Conservation (phyloP, 1,140 invertebrate species). For the Thaumetopoea pityocampa region DNA sequence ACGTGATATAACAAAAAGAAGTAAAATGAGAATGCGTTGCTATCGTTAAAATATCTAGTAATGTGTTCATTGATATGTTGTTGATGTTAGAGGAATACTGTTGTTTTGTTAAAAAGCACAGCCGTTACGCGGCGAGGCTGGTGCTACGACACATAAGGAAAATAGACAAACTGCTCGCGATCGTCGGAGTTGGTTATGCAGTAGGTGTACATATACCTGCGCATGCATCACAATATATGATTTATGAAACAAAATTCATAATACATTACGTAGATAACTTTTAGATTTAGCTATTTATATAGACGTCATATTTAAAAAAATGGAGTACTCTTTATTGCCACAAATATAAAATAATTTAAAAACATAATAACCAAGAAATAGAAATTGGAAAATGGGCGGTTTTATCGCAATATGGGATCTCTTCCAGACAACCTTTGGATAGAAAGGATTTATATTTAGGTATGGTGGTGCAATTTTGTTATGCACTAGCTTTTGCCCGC, state of each 20-base stretch:
- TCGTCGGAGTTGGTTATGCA: constrained; percentile 34
- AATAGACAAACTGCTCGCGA: constrained; percentile 57
- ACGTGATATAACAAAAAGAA: constrained; percentile 47
- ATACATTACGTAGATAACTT: too few species aligned
- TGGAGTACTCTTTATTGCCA: too few species aligned
- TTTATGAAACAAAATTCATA: constrained; percentile 2
- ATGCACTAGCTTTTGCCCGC: too few species aligned
- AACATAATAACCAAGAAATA: too few species aligned
- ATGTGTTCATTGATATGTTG: constrained; percentile 55
- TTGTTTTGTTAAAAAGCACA: constrained; percentile 62
- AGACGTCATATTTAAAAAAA: too few species aligned
- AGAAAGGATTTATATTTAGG: too few species aligned
- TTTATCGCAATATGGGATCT: too few species aligned
- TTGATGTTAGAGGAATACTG: constrained; percentile 59
- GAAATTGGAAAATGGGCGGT: too few species aligned
- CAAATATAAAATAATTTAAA: too few species aligned
- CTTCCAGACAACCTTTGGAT: too few species aligned
- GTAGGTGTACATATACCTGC: constrained; percentile 1
- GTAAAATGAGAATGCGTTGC: constrained; percentile 43
- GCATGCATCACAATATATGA: constrained; percentile 6
- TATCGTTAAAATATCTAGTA: constrained; percentile 26
- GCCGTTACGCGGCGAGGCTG: constrained; percentile 34
- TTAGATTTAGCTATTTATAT: too few species aligned
- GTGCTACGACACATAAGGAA: constrained; percentile 51
- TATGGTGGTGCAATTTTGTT: too few species aligned